Evolutionary conservation across 2,113 vertebrate genomes (phyloP), one percentile per base, ranked within the genome.

Genomic region (Stegostoma tigrinum): DNA sequence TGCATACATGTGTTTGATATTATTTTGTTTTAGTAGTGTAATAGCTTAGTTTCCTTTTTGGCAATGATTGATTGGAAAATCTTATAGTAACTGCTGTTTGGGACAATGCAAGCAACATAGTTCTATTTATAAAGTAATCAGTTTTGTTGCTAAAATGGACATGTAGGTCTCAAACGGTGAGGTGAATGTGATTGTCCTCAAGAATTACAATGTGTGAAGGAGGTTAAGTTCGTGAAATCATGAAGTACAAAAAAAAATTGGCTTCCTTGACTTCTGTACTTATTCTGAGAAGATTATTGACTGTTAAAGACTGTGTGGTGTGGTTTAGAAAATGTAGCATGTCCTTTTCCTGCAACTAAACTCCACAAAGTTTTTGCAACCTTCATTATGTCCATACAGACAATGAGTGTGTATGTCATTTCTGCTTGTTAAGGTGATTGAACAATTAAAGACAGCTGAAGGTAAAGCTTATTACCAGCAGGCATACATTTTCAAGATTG

Each of bases 381-480:
- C n/a, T 42, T 30, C 23, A 52, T 95, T 42, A 48, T 27, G 67
- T 95, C 67, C 67, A 70, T 12, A 17, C 12, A 95, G 24, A 72
- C 67, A 72, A 95, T 48, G 93, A 45, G 48, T 70, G 23, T 72
- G 38, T 42, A 68, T n/a, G 38, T 72, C 93, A 72, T 48, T 61
- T 72, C 67, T 27, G 23, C 24, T 48, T 95, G 66, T 72, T 48
- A 68, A 70, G 30, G 27, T 68, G 67, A 72, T 95, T 72, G 93
- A 48, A 95, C 67, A 42, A 95, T 72, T 95, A 68, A 95, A 48
- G 93, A 68, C 93, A 95, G 93, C 30, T 72, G 67, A 95, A 95
- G 42, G 93, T 70, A 70, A 45, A 24, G 38, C 24, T 95, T 72
- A 95, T 72, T 95, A 70, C 67, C 48, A 42, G 10, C 67, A 72